Conservation (phyloP, 2,888 invertebrate species). For the Tetrapedia diversipes region DNA sequence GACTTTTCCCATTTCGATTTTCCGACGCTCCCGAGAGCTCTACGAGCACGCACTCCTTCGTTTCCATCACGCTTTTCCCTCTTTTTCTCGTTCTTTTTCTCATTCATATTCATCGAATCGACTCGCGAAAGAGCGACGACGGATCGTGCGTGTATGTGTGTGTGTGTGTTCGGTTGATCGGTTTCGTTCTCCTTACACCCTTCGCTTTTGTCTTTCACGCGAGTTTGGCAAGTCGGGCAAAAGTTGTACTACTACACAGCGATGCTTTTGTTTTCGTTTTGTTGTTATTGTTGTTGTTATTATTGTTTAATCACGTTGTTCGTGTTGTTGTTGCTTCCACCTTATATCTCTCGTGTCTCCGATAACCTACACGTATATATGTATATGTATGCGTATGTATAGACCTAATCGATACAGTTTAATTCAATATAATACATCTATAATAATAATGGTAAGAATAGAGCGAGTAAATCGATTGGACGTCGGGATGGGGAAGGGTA, state of each 20-base stretch:
- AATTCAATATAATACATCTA: constrained; percentile 74
- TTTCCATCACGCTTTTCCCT: not conserved
- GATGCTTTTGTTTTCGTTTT: constrained; percentile 26
- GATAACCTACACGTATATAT: constrained; percentile 45
- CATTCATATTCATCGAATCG: not conserved
- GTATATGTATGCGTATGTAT: constrained; percentile 40
- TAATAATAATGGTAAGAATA: constrained; percentile 70
- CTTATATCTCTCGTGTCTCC: constrained; percentile 15
- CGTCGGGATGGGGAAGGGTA: constrained; percentile 32
- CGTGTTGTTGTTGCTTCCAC: constrained; percentile 16
- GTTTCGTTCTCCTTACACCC: not conserved
- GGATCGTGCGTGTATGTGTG: too few species aligned
- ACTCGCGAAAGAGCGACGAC: constrained; percentile 1
- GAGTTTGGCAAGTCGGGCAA: constrained; percentile 82
- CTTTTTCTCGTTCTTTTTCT: not conserved
- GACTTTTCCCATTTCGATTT: constrained; percentile 1
- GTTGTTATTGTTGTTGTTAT: too few species aligned
- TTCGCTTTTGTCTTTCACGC: constrained; percentile 59
- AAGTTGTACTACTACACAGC: constrained; percentile 76
- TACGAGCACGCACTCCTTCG: constrained; percentile 6
- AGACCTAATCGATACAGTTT: constrained; percentile 66
- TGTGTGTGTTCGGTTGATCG: too few species aligned
- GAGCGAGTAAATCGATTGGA: constrained; percentile 64
- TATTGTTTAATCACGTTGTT: constrained; percentile 25
- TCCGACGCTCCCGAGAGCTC: constrained; percentile 28